A percentile compares a stretch with the other conserved stretches of the same genome.
phyloP scores from a whole-genome alignment of 2,888 invertebrate genomes.

The Globia sparganii region DNA sequence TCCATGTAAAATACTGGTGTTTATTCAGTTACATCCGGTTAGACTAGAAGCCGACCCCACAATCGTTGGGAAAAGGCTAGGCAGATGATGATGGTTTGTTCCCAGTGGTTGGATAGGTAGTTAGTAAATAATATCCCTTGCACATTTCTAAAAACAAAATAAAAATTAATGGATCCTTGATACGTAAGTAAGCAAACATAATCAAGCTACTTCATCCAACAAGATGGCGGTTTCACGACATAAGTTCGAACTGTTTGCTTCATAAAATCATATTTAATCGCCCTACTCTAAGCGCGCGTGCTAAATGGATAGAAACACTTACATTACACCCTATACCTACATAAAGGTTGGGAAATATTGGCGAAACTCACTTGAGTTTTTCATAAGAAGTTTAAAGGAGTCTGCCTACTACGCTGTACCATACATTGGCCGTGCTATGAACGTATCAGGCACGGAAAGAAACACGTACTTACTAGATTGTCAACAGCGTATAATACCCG shows the following conservation, averaged over 20 bases:
- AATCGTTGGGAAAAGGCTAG: too few relatives aligned
- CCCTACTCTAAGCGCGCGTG: slow-evolving; percentile 18
- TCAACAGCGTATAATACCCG: neutral
- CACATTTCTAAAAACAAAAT: neutral
- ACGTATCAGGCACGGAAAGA: neutral
- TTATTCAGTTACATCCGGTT: too few relatives aligned
- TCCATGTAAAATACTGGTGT: too few relatives aligned
- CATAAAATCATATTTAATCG: slow-evolving; percentile 52
- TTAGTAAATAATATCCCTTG: neutral
- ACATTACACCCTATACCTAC: neutral
- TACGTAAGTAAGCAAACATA: neutral
- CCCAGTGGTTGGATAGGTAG: neutral
- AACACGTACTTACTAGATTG: neutral
- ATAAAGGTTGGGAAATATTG: slow-evolving; percentile 5
- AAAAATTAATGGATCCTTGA: neutral
- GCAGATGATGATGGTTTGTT: neutral
- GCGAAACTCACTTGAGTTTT: neutral
- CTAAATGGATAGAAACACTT: slow-evolving; percentile 33
- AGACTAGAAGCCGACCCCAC: too few relatives aligned
- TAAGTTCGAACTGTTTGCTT: slow-evolving; percentile 26
- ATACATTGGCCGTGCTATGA: neutral
- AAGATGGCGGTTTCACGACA: slow-evolving; percentile 10
- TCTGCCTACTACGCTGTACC: neutral
- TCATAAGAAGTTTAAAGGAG: neutral
- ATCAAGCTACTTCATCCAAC: slow-evolving; percentile 4